These are phyloP conservation scores for Clamator glandarius DNA, from an alignment of 2,797 vertebrate genomes.

Conservation along the genomic window DNA sequence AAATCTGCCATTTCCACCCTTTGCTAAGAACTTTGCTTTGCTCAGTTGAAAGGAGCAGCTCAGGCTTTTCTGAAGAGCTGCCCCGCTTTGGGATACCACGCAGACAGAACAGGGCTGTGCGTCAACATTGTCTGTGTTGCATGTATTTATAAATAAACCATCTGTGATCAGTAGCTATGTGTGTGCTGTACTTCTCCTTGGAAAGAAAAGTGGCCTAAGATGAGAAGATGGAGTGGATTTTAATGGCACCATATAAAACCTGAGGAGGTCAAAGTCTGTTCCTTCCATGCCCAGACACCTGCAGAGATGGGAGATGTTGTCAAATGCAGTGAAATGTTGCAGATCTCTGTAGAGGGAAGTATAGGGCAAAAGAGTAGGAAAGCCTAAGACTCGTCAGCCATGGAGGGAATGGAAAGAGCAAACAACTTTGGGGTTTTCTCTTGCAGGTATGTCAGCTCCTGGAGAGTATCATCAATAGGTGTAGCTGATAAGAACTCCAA, in stretches of 20 bases:
- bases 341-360: fast-evolving
- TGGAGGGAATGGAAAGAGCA: not conserved
- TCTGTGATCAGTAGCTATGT: not conserved
- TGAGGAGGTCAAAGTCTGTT: not conserved
- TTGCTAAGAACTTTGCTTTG: not conserved
- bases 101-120: not conserved
- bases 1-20: not conserved
- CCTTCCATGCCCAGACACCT: not conserved
- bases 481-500: not conserved
- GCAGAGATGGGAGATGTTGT: not conserved
- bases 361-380: not conserved
- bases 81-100: not conserved
- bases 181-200: not conserved
- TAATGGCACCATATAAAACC: not conserved
- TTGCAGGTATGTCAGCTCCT: not conserved
- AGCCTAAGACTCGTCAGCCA: fast-evolving
- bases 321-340: not conserved
- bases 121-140: not conserved
- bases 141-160: not conserved
- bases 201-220: not conserved
- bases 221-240: not conserved
- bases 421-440: not conserved
- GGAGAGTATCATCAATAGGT: fast-evolving
- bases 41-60: not conserved
- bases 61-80: not conserved